Conservation (phyloP, 53 echinoderm and acorn worm genomes). For the Mesocentrotus franciscanus region DNA sequence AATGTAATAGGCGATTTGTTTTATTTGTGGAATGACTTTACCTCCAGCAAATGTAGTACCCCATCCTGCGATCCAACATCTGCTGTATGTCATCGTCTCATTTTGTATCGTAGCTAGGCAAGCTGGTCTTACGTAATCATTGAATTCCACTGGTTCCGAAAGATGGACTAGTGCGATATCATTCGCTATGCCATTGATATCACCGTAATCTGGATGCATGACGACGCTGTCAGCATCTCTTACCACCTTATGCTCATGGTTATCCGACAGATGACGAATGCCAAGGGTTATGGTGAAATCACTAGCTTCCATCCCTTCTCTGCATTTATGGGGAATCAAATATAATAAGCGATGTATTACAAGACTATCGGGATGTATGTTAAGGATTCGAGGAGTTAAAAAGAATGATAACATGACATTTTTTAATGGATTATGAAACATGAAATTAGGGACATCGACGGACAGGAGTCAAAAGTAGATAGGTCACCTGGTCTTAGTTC, state of each 20-base stretch:
- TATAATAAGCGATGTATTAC: not conserved
- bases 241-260: not conserved
- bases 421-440: too few relatives aligned
- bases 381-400: too few relatives aligned
- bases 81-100: slow-evolving; percentile 62
- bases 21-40: not conserved
- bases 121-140: slow-evolving; percentile 71
- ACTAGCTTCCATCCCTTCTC: slow-evolving; percentile 17
- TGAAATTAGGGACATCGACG: too few relatives aligned
- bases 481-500: too few relatives aligned
- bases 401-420: too few relatives aligned
- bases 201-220: slow-evolving; percentile 73
- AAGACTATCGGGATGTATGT: too few relatives aligned
- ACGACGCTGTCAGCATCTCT: not conserved
- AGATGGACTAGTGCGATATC: slow-evolving; percentile 82
- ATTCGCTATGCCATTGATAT: slow-evolving; percentile 25
- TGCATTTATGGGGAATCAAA: not conserved
- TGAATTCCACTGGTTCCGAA: slow-evolving; percentile 67
- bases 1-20: not conserved
- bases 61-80: slow-evolving; percentile 89
- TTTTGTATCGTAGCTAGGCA: slow-evolving; percentile 69
- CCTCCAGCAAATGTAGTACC: slow-evolving; percentile 59
- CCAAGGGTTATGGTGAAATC: slow-evolving; percentile 56
- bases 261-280: slow-evolving; percentile 32
- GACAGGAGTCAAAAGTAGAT: too few relatives aligned